Evolutionary conservation across 2,113 vertebrate genomes (phyloP), one percentile per base, ranked within the genome.

Genomic region (Gambusia holbrooki): DNA sequence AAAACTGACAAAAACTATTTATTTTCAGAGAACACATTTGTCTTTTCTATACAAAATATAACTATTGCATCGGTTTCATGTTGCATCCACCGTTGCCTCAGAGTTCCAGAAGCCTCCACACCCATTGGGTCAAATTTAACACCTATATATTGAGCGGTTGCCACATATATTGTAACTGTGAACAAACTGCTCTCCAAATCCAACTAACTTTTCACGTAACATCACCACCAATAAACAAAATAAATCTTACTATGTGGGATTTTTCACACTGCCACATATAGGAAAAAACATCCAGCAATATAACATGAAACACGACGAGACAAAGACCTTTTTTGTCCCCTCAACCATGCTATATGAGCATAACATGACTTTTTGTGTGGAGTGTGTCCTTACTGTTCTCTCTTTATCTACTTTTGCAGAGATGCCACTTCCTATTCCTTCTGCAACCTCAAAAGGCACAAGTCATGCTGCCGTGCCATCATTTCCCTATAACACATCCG

Each of bases 351-450:
- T 29, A 68, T 62, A 79, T 30, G 28, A 81, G 54, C 76, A 73
- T 80, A 86, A 64, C 79, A 27, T 69, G 75, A 48, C 64, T 58
- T 82, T 68, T 66, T 77, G 62, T 61, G 35, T 66, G 8, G 32
- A 33, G 7, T 3, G 62, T 54, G 79, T 84, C 83, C 81, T 82
- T 73, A 63, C 75, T 70, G 48, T 27, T 19, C 74, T 75, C 54
- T 42, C 67, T 87, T 87, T 86, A 92, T 90, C 87, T 90, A 76
- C 81, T 17, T 48, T 51, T 79, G 6, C 88, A 89, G 75, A 85
- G 35, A 61, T 74, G 76, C 90, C 83, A 85, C 84, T 90, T 90
- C 80, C 90, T 90, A 74, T 66, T 84, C 74, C 37, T 62, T 82
- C 74, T 72, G 84, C 69, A 61, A 62, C 25, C 54, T 42, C 42